Conservation (phyloP, 2,797 vertebrate species). For the Caiman crocodilus region DNA sequence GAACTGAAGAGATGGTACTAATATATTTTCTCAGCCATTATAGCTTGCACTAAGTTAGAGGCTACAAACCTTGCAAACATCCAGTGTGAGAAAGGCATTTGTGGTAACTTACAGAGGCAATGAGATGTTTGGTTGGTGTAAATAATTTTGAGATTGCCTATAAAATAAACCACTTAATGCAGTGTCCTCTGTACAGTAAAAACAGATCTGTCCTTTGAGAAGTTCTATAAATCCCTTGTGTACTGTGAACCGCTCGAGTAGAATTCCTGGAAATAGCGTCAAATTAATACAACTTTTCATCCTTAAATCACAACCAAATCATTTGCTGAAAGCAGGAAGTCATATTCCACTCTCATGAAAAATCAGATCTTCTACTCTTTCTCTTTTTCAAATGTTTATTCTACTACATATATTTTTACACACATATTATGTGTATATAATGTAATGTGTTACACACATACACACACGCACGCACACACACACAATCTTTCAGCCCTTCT, state of each 20-base stretch:
- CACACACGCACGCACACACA: not conserved
- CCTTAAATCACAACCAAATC: not conserved
- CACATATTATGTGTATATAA: not conserved
- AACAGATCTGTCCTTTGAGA: not conserved
- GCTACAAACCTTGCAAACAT: slow-evolving; percentile 1
- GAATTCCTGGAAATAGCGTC: not conserved
- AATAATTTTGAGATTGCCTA: not conserved
- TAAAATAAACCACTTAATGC: not conserved
- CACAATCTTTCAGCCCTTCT: not conserved
- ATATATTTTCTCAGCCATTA: not conserved
- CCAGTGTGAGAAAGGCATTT: not conserved
- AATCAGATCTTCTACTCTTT: not conserved
- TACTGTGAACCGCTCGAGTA: not conserved
- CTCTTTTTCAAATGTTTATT: not conserved
- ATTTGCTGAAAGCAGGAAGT: not conserved
- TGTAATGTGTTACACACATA: not conserved
- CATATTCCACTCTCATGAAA: not conserved
- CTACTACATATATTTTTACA: not conserved
- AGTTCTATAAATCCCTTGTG: not conserved
- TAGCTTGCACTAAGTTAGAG: not conserved
- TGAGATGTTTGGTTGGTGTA: not conserved
- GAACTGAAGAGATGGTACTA: not conserved
- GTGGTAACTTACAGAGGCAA: not conserved
- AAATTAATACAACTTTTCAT: not conserved
- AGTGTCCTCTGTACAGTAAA: not conserved